These are phyloP conservation scores for Euzophera pinguis DNA, from an alignment of 2,888 invertebrate genomes.

Conservation along the genomic window DNA sequence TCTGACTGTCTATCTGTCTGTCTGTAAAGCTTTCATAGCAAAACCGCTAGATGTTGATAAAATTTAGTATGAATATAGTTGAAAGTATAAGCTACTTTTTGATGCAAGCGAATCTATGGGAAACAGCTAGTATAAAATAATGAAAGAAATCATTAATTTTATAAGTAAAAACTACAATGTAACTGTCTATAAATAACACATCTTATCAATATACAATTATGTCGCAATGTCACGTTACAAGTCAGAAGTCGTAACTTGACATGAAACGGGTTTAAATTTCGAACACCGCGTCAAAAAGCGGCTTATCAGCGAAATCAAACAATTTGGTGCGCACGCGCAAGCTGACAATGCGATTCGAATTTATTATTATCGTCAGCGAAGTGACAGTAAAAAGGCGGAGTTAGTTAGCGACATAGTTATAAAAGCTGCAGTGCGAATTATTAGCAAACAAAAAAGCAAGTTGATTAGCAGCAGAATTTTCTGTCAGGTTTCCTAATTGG, in stretches of 20 bases:
- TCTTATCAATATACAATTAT: background rate
- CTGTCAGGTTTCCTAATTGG: too few species aligned
- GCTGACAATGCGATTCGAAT: conserved; percentile 51
- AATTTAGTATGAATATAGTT: too few species aligned
- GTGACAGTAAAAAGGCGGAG: conserved; percentile 40
- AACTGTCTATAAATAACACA: background rate
- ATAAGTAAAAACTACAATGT: background rate
- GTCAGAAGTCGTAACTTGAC: background rate
- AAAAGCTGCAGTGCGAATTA: background rate
- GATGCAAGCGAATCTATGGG: too few species aligned
- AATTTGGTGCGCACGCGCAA: conserved; percentile 32
- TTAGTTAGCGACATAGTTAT: conserved; percentile 13
- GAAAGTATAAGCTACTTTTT: too few species aligned
- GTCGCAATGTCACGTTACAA: background rate
- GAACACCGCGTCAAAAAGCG: conserved; percentile 21
- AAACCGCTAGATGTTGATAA: too few species aligned
- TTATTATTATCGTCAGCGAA: conserved; percentile 23
- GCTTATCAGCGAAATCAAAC: conserved; percentile 36
- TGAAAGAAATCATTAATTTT: background rate
- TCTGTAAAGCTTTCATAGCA: too few species aligned
- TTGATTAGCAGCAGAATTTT: too few species aligned
- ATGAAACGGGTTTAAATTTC: conserved; percentile 1
- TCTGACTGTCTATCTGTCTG: too few species aligned
- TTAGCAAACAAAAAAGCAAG: too few species aligned
- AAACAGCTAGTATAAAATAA: background rate